These are phyloP conservation scores for Junonia oenone DNA, from an alignment of 2,888 invertebrate genomes.

Conservation along the genomic window DNA sequence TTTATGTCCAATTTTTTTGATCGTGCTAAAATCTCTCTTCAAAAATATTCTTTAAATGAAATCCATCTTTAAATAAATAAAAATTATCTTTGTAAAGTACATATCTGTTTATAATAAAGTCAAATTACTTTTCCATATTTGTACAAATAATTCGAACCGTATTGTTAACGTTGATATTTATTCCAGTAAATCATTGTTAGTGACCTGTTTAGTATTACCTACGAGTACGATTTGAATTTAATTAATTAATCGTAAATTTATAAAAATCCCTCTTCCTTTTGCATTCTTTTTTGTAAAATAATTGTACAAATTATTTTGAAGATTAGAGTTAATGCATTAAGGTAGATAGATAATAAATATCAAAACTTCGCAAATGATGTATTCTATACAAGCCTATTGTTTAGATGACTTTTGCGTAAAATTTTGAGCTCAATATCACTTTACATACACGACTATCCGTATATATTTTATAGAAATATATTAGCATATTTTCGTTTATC, in stretches of 20 bases:
- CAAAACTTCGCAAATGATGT: slow-evolving; percentile 20
- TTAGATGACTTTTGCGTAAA: slow-evolving; percentile 30
- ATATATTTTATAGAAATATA: slow-evolving; percentile 55
- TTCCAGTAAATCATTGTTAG: slow-evolving; percentile 35
- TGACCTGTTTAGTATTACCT: slow-evolving; percentile 64
- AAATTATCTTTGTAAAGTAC: slow-evolving; percentile 60
- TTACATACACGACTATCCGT: slow-evolving; percentile 32
- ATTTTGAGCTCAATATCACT: slow-evolving; percentile 31
- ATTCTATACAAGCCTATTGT: slow-evolving; percentile 27
- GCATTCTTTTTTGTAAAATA: slow-evolving; percentile 11
- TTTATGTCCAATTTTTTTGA: slow-evolving; percentile 30
- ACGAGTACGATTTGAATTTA: slow-evolving; percentile 61
- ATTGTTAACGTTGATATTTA: slow-evolving; percentile 34
- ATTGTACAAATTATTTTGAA: slow-evolving; percentile 8
- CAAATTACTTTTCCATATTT: slow-evolving; percentile 50
- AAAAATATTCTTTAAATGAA: slow-evolving; percentile 15
- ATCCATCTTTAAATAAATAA: slow-evolving; percentile 25
- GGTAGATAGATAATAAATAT: slow-evolving; percentile 22
- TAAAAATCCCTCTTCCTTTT: slow-evolving; percentile 8
- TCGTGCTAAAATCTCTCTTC: slow-evolving; percentile 20
- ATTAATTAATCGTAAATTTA: slow-evolving; percentile 25
- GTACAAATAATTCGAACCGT: slow-evolving; percentile 34
- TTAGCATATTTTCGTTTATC: slow-evolving; percentile 51
- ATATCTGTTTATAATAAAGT: slow-evolving; percentile 63
- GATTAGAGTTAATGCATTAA: slow-evolving; percentile 24